Evolutionary conservation across 2,113 vertebrate genomes (phyloP).

Genomic region (Campylomormyrus numenius): DNA sequence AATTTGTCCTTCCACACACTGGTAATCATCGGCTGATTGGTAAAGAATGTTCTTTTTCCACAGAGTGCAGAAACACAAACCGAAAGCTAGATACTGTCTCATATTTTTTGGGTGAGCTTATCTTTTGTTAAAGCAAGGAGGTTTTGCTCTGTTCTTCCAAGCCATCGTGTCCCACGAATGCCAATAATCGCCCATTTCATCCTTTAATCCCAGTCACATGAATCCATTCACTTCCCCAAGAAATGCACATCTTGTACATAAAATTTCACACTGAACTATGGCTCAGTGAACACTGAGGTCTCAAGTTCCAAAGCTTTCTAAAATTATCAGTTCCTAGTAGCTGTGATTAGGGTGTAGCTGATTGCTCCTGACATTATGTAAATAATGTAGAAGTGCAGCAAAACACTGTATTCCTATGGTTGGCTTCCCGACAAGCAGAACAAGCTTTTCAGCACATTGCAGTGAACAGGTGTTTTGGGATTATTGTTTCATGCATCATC

Average conservation of each 20-base stretch:
- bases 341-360: neutral
- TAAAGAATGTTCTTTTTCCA: neutral
- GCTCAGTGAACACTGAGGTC: neutral
- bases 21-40: neutral
- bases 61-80: neutral
- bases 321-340: neutral
- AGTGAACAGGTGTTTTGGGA: neutral
- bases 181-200: neutral
- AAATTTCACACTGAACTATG: neutral
- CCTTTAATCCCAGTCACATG: neutral
- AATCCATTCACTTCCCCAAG: neutral
- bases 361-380: neutral
- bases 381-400: neutral
- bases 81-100: neutral
- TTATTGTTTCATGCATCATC: neutral
- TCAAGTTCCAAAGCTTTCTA: neutral
- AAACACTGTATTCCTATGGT: neutral
- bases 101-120: neutral
- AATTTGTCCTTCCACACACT: neutral
- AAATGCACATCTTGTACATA: neutral
- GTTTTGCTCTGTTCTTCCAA: neutral
- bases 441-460: neutral
- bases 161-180: neutral
- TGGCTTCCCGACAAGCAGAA: neutral
- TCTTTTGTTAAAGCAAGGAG: neutral